Evolutionary conservation across 2,113 vertebrate genomes (phyloP), one percentile per base, ranked within the genome.

Genomic region (Myotis lucifugus): DNA sequence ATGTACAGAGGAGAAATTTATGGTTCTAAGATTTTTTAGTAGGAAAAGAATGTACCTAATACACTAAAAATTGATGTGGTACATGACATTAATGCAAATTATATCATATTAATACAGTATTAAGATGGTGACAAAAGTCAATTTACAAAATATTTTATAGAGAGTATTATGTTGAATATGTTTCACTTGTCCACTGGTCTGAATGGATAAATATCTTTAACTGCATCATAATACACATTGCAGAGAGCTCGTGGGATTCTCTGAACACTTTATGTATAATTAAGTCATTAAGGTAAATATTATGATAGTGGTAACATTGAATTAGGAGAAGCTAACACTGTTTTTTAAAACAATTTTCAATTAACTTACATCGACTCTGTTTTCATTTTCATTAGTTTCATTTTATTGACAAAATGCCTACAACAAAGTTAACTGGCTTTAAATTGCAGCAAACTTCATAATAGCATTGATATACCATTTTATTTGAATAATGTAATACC

Each of bases 341-440:
- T 85, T 95, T 61, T 88, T 81, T 50, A 86, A 90, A 85, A 67
- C 59, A 89, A 91, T 79, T 86, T 91, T 90, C 18, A 95, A 89
- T 90, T 81, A 93, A 81, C 19, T 77, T 77, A n/a, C 23, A 78
- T 74, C 78, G 19, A 34, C 50, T 76, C 27, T 86, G 19, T 64
- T 76, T 95, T 94, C 8, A 91, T 69, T 77, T 93, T 85, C 37
- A 67, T 92, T 93, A 89, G 37, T 18, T 85, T 89, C 94, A 91
- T 94, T 94, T 95, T 88, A 82, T 40, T 82, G 32, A 94, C 11
- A 76, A 79, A 92, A 74, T 42, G 1, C n/a, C 67, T 77, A 61
- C 1, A 77, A 23, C 15, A 66, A 69, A 92, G n/a, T 72, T 84
- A 85, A 66, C 29, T 64, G 29, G 66, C 6, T 90, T 93, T 90